Evolutionary conservation across 1,140 invertebrate genomes (phyloP).

Genomic region (Cotesia typhae): DNA sequence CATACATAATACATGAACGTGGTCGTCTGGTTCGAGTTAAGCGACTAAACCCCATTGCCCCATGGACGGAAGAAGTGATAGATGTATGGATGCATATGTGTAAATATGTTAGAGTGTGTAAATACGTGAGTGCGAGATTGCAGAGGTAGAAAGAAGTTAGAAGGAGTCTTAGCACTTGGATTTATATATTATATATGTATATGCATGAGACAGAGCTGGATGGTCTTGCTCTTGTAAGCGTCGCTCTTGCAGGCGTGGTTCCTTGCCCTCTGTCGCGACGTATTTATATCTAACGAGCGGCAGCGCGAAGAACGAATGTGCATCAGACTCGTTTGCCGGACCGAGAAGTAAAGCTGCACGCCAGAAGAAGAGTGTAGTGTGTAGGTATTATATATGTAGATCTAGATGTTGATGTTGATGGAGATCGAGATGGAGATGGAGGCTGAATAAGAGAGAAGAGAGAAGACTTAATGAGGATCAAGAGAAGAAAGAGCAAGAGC

Average conservation of each 20-base stretch:
- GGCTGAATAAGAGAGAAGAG: background rate
- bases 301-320: slow-evolving; percentile 37
- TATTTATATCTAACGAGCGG: slow-evolving; percentile 51
- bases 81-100: background rate
- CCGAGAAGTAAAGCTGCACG: background rate
- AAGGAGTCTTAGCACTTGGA: background rate
- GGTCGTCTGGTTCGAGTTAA: slow-evolving; percentile 26
- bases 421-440: background rate
- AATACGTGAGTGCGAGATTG: background rate
- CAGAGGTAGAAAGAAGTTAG: no score
- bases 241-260: slow-evolving; percentile 43
- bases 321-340: slow-evolving; percentile 37
- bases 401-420: background rate
- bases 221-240: slow-evolving; percentile 1
- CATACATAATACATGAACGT: slow-evolving; percentile 6
- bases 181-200: slow-evolving; percentile 17
- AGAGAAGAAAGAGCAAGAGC: slow-evolving; percentile 7
- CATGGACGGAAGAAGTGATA: slow-evolving; percentile 1
- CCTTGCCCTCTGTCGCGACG: slow-evolving; percentile 48
- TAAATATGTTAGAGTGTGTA: background rate
- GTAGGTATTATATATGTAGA: background rate
- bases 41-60: slow-evolving; percentile 3
- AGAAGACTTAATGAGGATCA: background rate
- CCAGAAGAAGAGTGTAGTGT: background rate
- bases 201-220: slow-evolving; percentile 13